A percentile compares a stretch with the other conserved stretches of the same genome.
Conservation (phyloP, 2,797 vertebrate species). For the Amblyopsis hoosieri region DNA sequence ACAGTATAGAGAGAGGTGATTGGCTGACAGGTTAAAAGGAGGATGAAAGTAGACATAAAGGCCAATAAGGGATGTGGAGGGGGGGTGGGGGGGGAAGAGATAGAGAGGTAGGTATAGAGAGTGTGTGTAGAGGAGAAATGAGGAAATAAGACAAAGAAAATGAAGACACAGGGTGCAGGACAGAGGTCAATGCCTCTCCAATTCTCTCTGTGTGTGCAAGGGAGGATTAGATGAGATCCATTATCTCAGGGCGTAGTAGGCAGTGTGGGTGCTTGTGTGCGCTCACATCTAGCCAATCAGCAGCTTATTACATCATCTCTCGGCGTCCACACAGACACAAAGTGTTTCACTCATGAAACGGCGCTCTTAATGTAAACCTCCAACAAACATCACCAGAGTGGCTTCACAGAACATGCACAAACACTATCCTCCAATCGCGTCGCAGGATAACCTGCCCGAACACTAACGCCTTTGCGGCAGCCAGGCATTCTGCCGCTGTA, state of each 20-base stretch:
- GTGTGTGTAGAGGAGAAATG: constrained; percentile 48
- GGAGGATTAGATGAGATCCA: constrained; percentile 55
- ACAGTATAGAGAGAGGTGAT: constrained; percentile 38
- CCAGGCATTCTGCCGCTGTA: no score
- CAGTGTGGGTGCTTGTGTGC: background rate
- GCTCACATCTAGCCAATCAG: constrained; percentile 44
- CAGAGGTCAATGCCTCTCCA: constrained; percentile 18
- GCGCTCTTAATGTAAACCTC: no score
- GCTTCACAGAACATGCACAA: no score
- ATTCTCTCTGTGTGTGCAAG: constrained; percentile 1
- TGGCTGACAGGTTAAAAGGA: background rate
- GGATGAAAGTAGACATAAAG: background rate
- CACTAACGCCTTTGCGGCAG: no score
- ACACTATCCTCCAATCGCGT: no score
- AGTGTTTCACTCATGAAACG: no score
- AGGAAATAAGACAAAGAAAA: constrained; percentile 6
- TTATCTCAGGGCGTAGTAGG: constrained; percentile 41
- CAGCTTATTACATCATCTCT: constrained; percentile 40
- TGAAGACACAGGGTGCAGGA: constrained; percentile 13
- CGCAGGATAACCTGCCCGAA: no score
- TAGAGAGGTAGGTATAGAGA: constrained; percentile 19
- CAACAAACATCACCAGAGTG: no score
- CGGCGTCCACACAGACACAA: no score
- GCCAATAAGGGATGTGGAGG: background rate
- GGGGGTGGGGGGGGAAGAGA: no score